Percentiles rank a stretch among this genome's conserved stretches.
Conservation (phyloP, 2,888 invertebrate genomes). For the Stenotaenia linearis region DNA sequence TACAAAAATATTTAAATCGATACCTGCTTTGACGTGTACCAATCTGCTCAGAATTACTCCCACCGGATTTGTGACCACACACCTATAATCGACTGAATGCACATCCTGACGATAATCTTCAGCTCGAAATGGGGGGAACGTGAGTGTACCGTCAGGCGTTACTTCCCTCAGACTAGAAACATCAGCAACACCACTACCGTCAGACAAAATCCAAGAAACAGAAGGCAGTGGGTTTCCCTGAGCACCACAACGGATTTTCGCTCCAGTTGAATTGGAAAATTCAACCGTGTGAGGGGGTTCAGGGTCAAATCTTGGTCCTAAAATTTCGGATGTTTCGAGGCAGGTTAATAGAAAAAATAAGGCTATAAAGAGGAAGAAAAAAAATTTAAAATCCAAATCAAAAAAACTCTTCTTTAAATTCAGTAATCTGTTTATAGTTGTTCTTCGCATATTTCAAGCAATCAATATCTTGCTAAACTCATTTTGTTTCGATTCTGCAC, state of each 20-base stretch:
- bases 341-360: background rate
- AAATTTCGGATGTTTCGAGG: background rate
- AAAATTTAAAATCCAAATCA: background rate
- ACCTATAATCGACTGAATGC: slow-evolving; percentile 45
- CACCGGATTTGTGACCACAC: slow-evolving; percentile 44
- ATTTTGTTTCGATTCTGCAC: background rate
- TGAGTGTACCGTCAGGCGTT: slow-evolving; percentile 43
- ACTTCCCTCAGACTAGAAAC: background rate
- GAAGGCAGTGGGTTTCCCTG: background rate
- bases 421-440: no score
- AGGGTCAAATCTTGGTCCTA: background rate
- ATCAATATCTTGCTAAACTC: background rate
- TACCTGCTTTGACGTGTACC: slow-evolving; percentile 46
- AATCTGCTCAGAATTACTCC: slow-evolving; percentile 45
- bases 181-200: background rate
- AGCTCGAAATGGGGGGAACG: slow-evolving; percentile 44
- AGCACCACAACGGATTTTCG: background rate
- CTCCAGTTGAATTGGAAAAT: slow-evolving; percentile 24
- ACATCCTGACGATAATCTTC: slow-evolving; percentile 41
- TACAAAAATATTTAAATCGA: background rate
- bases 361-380: background rate
- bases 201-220: slow-evolving; percentile 1
- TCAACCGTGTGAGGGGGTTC: slow-evolving; percentile 2
- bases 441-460: no score
- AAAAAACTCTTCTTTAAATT: no score